Base-by-base conservation (phyloP, 1,140 invertebrate species). In the Theocolax elegans region DNA sequence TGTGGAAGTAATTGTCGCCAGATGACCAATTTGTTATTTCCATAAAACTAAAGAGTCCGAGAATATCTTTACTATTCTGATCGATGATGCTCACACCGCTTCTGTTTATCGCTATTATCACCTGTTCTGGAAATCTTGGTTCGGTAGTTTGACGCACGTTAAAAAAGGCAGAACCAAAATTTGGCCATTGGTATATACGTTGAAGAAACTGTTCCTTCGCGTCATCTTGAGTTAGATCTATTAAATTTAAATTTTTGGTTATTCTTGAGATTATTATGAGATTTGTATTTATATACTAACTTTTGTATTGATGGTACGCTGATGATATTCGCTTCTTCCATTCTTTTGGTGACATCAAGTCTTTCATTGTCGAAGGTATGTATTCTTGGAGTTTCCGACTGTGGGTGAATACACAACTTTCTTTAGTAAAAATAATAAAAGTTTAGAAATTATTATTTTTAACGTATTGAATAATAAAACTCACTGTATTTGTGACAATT, bases 161-260 rank as follows among this genome's bases (percentile, higher is more conserved):
- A 86, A 98, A 98, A 87, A 98, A 98, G 0, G 96, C 95, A 8
- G 95, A 97, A 17, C 96, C 96, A 87, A 97, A 98, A 64, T 94
- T 97, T 8, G 93, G 92, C 89, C 93, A 93, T 77, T 91, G 88
- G 77, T 91, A 92, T 38, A 97, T 91, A 68, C 90, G 88, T 78
- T 94, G 93, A 10, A 98, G 87, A 80, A 98, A 97, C 67, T 88
- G 87, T 23, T 94, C 87, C 84, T 97, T 97, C 0, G 95, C 94
- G 74, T 96, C 90, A 31, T 92, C 90, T 40, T 87, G 80, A 27
- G 78, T 88, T 75, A 91, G 86, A 17, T 87, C 89, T 87, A 15
- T 3, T 59, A 49, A 63, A 44, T 44, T 44, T 3, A 44, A 10
- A 44, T 12, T 29, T 0, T 54, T 31, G 15, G 1, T 54, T 3